phyloP scores from a whole-genome alignment of 2,797 vertebrate species.

The Periparus ater region DNA sequence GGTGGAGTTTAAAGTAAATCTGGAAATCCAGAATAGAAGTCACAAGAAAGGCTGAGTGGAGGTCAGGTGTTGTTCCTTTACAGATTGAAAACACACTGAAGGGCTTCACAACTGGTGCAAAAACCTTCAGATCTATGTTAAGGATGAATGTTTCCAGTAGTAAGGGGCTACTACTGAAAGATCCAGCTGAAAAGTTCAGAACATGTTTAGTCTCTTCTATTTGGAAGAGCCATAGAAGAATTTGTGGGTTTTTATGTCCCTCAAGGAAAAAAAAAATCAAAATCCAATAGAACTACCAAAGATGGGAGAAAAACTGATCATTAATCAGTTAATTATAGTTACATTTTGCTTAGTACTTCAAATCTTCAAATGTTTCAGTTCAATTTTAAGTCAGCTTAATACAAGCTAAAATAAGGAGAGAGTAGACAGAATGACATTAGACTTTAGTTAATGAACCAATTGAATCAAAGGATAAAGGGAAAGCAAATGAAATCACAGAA shows the following conservation, averaged over 20 bases:
- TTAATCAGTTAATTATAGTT: not conserved
- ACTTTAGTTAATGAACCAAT: not conserved
- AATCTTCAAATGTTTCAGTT: not conserved
- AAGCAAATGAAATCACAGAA: not conserved
- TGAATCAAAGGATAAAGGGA: not conserved
- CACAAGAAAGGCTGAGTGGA: not conserved
- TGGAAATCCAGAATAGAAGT: not conserved
- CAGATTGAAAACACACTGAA: not conserved
- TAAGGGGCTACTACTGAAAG: not conserved
- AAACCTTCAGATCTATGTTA: not conserved
- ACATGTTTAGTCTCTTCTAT: not conserved
- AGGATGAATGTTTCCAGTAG: not conserved
- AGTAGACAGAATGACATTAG: not conserved
- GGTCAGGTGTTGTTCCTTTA: not conserved
- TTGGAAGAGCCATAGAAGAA: not conserved
- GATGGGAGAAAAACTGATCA: not conserved
- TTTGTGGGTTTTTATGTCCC: accelerated
- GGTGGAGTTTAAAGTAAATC: not conserved
- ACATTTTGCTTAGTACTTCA: not conserved
- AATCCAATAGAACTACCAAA: not conserved
- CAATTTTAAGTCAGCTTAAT: not conserved
- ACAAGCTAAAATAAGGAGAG: not conserved
- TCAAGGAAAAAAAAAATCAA: not conserved
- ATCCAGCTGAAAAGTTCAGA: not conserved
- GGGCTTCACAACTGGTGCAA: not conserved